These are phyloP conservation scores for Brotula barbata DNA, from an alignment of 2,797 vertebrate species.

Conservation along the genomic window DNA sequence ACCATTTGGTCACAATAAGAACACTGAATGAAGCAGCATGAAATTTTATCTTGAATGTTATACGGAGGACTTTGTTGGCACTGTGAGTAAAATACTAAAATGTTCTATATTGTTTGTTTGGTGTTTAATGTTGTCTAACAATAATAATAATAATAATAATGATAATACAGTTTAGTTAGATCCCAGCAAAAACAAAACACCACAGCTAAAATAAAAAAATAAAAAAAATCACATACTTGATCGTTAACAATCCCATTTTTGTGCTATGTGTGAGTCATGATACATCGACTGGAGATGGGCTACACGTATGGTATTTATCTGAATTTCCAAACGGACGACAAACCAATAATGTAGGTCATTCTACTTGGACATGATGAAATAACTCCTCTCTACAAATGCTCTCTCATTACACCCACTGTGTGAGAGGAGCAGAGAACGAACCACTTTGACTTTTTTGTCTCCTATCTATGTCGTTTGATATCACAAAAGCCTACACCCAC, in stretches of 20 bases:
- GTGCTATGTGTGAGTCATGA: constrained; percentile 5
- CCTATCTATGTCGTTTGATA: constrained; percentile 22
- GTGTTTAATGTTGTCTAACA: neutral
- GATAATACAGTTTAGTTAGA: neutral
- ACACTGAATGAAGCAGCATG: constrained; percentile 17
- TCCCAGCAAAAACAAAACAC: no score
- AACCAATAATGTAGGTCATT: constrained; percentile 25
- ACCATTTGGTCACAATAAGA: neutral
- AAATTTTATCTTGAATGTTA: constrained; percentile 2
- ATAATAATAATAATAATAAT: neutral
- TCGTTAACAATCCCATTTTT: neutral
- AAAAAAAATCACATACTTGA: no score
- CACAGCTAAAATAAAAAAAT: no score
- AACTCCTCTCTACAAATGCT: constrained; percentile 16
- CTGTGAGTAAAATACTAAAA: constrained; percentile 8
- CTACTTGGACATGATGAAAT: constrained; percentile 13
- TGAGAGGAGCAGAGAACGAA: constrained; percentile 7
- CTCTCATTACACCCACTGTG: constrained; percentile 17
- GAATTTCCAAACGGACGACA: constrained; percentile 24
- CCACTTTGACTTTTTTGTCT: neutral
- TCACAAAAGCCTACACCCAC: constrained; percentile 16
- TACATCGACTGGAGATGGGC: neutral
- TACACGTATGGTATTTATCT: no score
- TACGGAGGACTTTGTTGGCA: neutral
- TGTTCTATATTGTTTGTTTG: neutral